phyloP scores from a whole-genome alignment of 2,888 invertebrate genomes.

The Tetramorium bicarinatum region DNA sequence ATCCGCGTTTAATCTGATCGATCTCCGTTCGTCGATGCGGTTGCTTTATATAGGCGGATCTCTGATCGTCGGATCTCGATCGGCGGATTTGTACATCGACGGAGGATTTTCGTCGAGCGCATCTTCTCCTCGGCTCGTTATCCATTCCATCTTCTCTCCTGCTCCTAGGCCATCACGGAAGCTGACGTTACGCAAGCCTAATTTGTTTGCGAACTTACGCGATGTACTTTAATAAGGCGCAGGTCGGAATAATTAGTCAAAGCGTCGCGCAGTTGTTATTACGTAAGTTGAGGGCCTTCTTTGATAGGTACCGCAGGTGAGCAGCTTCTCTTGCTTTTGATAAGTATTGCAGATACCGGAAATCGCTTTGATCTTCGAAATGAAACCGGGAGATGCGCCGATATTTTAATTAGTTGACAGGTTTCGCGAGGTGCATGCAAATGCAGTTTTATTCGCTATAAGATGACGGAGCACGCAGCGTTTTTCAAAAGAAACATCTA shows the following conservation, averaged over 20 bases:
- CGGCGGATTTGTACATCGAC: conserved; percentile 24
- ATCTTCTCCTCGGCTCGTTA: conserved; percentile 25
- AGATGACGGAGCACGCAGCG: not conserved
- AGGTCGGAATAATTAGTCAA: conserved; percentile 49
- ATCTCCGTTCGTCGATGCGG: conserved; percentile 12
- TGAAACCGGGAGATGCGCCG: not conserved
- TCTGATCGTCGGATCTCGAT: not conserved
- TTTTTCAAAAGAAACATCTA: not conserved
- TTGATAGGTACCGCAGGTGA: conserved; percentile 39
- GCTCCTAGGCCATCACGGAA: not conserved
- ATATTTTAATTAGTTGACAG: conserved; percentile 44
- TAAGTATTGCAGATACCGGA: conserved; percentile 14
- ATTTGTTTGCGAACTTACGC: conserved; percentile 44
- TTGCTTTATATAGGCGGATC: conserved; percentile 11
- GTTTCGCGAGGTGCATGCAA: not conserved
- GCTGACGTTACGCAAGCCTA: conserved; percentile 36
- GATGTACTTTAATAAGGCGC: conserved; percentile 44
- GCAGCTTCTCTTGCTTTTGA: conserved; percentile 16
- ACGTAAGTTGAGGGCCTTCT: conserved; percentile 14
- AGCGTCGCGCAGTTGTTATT: conserved; percentile 47
- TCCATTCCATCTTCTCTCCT: conserved; percentile 10
- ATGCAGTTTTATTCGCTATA: conserved; percentile 15
- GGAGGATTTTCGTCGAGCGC: not conserved
- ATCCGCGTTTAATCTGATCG: conserved; percentile 29
- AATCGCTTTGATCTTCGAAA: conserved; percentile 45